Base-by-base conservation (phyloP, 2,113 vertebrate species). In the Sardina pilchardus region DNA sequence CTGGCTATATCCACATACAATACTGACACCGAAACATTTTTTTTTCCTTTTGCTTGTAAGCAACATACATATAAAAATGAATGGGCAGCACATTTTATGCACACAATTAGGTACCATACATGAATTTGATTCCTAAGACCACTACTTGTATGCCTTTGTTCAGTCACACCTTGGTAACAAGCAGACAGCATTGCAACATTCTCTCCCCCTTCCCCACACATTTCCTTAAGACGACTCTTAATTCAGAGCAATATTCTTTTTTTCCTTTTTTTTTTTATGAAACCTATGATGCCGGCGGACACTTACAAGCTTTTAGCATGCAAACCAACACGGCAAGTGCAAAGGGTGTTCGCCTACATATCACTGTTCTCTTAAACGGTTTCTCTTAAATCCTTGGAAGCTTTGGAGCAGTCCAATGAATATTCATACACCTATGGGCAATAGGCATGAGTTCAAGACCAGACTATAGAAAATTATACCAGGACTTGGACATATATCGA, bases 321-420 rank as follows among this genome's bases (percentile, higher is more conserved):
- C 71, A 78, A 78, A 78, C 71, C 71, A 78, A 78, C 71, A 78
- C 71, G 71, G 71, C 71, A 78, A 78, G 71, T 78, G 71, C 71
- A 78, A 78, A 78, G 71, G 5, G 71, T 78, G 30, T 36, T 78
- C 14, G 71, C 71, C 71, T 36, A 36, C 71, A 78, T 30, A 78
- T 78, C 71, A 78, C 71, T 78, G 30, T 39, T 78, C 71, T 78
- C 71, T 71, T 71, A 78, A 17, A 78, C 39, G 39, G 39, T 42
- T 42, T 42, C 39, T 42, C 71, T 78, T 34, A 19, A 30, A 17
- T 36, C 71, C 71, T 34, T 78, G 71, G 71, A 34, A 78, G 24
- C 8, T 67, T 67, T 36, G 71, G 71, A 75, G 67, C 67, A 36
- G 36, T 16, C 71, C 71, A 78, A 36, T 78, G 71, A 78, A 17